These are phyloP conservation scores for Bombycilla garrulus DNA, from an alignment of 2,113 vertebrate species.

Conservation along the genomic window DNA sequence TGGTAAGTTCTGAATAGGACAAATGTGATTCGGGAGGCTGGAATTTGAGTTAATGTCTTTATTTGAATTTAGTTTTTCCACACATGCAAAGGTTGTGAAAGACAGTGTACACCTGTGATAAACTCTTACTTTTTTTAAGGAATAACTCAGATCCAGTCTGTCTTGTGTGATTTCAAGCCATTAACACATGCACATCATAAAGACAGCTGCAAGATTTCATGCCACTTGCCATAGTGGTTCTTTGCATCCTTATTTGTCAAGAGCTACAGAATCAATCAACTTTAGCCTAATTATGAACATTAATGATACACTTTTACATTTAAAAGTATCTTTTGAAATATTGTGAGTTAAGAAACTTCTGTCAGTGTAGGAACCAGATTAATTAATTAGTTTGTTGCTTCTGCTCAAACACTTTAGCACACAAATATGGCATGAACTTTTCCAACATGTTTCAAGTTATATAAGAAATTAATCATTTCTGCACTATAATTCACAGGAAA, in stretches of 20 bases:
- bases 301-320: not conserved
- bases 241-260: not conserved
- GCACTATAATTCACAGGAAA: not conserved
- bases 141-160: not conserved
- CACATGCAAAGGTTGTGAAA: not conserved
- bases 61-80: not conserved
- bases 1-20: constrained; percentile 67
- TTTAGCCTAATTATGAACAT: not conserved
- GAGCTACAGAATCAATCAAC: not conserved
- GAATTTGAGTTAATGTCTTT: not conserved
- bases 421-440: not conserved
- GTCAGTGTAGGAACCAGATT: not conserved
- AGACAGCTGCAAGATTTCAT: not conserved
- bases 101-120: not conserved
- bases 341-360: not conserved
- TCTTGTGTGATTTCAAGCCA: not conserved
- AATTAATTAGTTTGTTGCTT: not conserved
- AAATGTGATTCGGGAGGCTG: not conserved
- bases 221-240: not conserved
- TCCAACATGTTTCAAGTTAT: not conserved
- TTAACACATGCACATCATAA: not conserved
- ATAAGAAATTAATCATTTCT: not conserved
- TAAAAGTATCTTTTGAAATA: not conserved
- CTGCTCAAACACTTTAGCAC: not conserved
- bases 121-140: not conserved